Base-by-base conservation (phyloP, 2,113 vertebrate genomes). In the Oreochromis spilurus region DNA sequence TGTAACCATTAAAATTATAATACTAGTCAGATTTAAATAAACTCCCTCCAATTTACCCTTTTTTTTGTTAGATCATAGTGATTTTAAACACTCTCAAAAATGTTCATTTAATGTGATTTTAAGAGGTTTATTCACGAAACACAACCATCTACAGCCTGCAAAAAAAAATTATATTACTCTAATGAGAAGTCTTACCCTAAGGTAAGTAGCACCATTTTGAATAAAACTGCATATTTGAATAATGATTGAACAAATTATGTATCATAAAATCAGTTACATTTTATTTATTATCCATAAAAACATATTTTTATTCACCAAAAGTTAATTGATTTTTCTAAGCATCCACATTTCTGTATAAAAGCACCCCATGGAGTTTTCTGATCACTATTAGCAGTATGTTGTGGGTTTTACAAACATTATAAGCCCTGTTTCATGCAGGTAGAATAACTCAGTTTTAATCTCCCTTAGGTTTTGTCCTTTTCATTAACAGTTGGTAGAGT, bases 181-280 rank as follows among this genome's bases (percentile, higher is more conserved):
- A 58, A 9, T 1, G 9, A 82, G 14, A 86, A 53, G 82, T 84
- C 60, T 92, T 7, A 86, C 84, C 88, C 17, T 84, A 50, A 91
- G 84, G 91, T 45, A 87, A 92, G 81, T 86, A 94, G 90, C 89
- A 92, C 90, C 90, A 88, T 89, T 89, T 82, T 87, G 88, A 93
- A 87, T 67, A 62, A 45, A 85, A 86, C 2, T 45, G 2, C 12
- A 50, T 72, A 36, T 90, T 55, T 58, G 4, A 88, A 84, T 36
- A 13, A 57, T 82, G 2, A 43, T 19, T 75, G 12, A 19, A 62
- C 10, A 52, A 58, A 1, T 81, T 7, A 79, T 84, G 79, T 87
- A 55, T 88, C 82, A 70, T 90, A 81, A 83, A 70, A 85, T 65
- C 75, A 79, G 62, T 58, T 52, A 17, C 4, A 6, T 45, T 53